These are phyloP conservation scores for Poecile atricapillus DNA, from an alignment of 2,113 vertebrate genomes.

Conservation along the genomic window DNA sequence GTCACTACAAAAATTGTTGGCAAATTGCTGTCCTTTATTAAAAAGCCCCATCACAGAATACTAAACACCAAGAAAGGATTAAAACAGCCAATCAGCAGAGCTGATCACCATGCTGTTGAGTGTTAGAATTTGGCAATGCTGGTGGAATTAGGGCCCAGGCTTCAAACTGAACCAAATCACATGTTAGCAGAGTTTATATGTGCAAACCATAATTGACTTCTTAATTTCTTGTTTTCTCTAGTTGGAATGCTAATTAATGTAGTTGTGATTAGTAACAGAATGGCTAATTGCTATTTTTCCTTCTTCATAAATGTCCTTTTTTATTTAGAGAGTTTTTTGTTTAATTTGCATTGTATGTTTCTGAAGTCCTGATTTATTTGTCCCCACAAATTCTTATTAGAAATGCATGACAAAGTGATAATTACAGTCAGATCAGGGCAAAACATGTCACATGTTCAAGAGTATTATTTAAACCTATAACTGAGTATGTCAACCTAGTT, in stretches of 20 bases:
- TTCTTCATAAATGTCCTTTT: not conserved
- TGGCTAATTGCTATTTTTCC: not conserved
- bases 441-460: not conserved
- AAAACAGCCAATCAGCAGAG: not conserved
- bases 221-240: not conserved
- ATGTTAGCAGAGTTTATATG: not conserved
- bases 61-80: not conserved
- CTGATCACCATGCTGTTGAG: not conserved
- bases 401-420: not conserved
- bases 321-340: not conserved
- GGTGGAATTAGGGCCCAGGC: not conserved
- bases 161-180: not conserved
- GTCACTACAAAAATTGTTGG: not conserved
- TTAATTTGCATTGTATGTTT: not conserved
- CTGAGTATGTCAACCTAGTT: not conserved
- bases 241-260: slow-evolving; percentile 1
- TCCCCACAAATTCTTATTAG: not conserved
- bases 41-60: not conserved
- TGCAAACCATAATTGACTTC: not conserved
- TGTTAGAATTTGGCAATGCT: not conserved
- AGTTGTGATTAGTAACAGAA: not conserved
- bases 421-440: not conserved
- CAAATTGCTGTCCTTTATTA: not conserved
- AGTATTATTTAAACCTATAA: not conserved
- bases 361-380: not conserved